Evolutionary conservation across 2,888 invertebrate species (phyloP).

Genomic region (Tenodera sinensis): DNA sequence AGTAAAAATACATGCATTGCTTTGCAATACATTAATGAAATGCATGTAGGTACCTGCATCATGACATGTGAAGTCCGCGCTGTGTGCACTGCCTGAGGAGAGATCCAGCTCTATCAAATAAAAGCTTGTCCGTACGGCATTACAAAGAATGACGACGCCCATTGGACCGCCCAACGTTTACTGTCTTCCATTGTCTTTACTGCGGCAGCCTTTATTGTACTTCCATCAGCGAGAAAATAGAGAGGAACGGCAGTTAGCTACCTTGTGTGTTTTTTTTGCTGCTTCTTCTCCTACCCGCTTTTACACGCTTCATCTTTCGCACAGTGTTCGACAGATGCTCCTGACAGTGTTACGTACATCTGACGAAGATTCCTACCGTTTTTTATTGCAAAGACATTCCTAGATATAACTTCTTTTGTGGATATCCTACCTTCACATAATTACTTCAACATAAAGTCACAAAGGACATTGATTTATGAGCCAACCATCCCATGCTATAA

Average conservation of each 20-base stretch:
- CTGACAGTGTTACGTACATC: background rate
- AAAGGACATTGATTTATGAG: too few species aligned
- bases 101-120: background rate
- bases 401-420: background rate
- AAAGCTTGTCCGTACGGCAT: background rate
- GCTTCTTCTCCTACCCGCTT: background rate
- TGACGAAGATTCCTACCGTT: background rate
- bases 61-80: too few species aligned
- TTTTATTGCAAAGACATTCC: background rate
- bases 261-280: background rate
- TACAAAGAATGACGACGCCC: background rate
- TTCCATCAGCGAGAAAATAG: background rate
- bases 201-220: background rate
- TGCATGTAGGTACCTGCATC: too few species aligned
- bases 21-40: too few species aligned
- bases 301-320: background rate
- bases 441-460: too few species aligned
- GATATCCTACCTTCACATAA: background rate
- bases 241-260: background rate
- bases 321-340: background rate
- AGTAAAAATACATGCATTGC: too few species aligned
- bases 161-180: background rate
- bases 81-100: too few species aligned
- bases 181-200: background rate
- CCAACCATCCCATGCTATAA: too few species aligned